Conservation (phyloP, 2,113 vertebrate genomes). For the Theristicus caerulescens region DNA sequence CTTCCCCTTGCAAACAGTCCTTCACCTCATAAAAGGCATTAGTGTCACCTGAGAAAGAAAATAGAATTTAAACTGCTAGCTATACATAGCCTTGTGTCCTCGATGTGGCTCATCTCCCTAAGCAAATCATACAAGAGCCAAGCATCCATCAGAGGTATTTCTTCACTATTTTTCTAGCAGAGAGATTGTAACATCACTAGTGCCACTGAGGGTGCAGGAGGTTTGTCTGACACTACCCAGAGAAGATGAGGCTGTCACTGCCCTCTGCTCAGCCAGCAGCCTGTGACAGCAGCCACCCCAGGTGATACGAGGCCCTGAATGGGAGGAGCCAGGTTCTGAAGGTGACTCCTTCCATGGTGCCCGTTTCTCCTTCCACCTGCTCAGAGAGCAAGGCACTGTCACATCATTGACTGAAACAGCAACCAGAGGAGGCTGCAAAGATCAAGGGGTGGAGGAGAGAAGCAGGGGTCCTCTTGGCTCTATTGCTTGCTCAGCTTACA, state of each 20-base stretch:
- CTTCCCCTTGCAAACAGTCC: not conserved
- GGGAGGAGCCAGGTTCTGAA: not conserved
- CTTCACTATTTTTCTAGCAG: not conserved
- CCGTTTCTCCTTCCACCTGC: not conserved
- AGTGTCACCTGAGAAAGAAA: not conserved
- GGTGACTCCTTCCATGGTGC: not conserved
- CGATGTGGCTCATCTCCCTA: too few species aligned
- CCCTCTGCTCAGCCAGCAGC: not conserved
- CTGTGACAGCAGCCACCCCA: not conserved
- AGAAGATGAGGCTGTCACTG: not conserved
- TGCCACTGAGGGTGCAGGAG: not conserved
- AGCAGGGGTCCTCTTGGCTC: not conserved
- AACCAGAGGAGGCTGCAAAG: not conserved
- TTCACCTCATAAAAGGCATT: not conserved
- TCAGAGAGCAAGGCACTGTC: not conserved
- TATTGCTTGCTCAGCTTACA: not conserved
- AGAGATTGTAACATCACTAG: not conserved
- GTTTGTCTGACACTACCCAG: not conserved
- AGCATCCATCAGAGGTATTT: rapidly evolving
- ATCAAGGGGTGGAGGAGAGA: not conserved
- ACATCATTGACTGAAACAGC: not conserved
- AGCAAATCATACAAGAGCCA: not conserved
- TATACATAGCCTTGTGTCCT: not conserved
- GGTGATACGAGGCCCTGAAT: rapidly evolving
- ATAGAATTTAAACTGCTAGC: not conserved